Evolutionary conservation across 2,797 vertebrate species (phyloP), one percentile per base, ranked within the genome.

Genomic region (Champsocephalus esox): DNA sequence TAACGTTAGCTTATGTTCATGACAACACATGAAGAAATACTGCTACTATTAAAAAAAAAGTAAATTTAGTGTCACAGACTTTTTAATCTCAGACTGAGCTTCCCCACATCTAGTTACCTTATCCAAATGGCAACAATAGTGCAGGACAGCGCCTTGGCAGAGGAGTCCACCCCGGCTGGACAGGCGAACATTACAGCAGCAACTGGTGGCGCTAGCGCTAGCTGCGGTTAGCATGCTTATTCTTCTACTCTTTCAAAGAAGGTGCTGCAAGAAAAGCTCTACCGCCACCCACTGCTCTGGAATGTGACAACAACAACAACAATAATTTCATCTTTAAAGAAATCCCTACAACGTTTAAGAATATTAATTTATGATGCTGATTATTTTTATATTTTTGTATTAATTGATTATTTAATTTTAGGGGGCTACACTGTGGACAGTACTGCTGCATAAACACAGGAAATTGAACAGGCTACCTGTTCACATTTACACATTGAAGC

Each of bases 71-170:
- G 58, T 60, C 6, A 57, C n/a, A 34, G 13, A 62, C 21, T 21
- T 67, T 63, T 73, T 58, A 45, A 54, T 54, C 9, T 34, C 16
- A 61, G 0, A 55, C 43, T 49, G 49, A 1, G 0, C 12, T 32
- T 28, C 63, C 58, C 51, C 14, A 38, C 16, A 9, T 43, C 3
- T 41, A 21, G 38, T 87, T 93, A 90, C 89, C 88, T 87, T 81
- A 32, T 70, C 64, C 52, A 70, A 79, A 67, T 56, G 43, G 28
- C 48, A 46, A 67, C 62, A 49, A 51, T 75, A 50, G 19, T 1
- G 24, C 10, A 52, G 46, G 24, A 41, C 79, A 14, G 82, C 57
- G 19, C 56, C 66, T 61, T 34, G 14, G 63, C 14, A n/a, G 1
- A 34, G 17, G 34, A 11, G 43, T 50, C 51, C 54, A 66, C 11